Conservation (phyloP, 2,113 vertebrate genomes). For the Syngnathus typhle region DNA sequence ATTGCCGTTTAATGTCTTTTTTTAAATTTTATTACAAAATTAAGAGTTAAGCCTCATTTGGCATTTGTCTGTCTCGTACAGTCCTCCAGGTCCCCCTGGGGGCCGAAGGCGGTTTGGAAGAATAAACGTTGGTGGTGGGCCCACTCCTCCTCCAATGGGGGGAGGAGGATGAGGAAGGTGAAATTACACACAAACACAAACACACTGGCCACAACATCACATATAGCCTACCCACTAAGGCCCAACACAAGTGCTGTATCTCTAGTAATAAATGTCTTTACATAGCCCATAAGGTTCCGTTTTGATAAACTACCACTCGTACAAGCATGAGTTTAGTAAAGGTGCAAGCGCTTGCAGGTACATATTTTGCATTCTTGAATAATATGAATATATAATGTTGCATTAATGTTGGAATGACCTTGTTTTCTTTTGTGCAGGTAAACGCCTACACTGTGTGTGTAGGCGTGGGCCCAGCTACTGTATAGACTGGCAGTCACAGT, state of each 20-base stretch:
- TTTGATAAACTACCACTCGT: background rate
- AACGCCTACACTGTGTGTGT: conserved; percentile 81
- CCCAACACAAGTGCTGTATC: background rate
- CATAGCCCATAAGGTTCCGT: background rate
- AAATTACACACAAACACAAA: conserved; percentile 6
- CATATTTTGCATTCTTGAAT: background rate
- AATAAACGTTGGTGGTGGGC: conserved; percentile 82
- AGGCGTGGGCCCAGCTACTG: conserved; percentile 66
- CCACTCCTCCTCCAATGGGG: conserved; percentile 88
- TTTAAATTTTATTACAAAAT: no score
- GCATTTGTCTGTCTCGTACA: conserved; percentile 37
- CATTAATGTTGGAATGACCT: background rate
- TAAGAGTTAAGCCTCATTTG: background rate
- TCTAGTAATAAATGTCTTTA: background rate
- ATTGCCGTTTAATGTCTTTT: no score
- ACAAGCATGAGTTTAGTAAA: background rate
- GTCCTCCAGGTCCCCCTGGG: conserved; percentile 84
- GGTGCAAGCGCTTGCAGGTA: background rate
- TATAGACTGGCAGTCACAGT: conserved; percentile 8
- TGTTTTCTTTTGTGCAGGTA: conserved; percentile 73
- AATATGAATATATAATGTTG: background rate
- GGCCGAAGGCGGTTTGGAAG: conserved; percentile 86
- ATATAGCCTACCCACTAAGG: background rate
- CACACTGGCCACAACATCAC: background rate
- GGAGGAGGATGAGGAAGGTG: conserved; percentile 99